Evolutionary conservation across 2,797 vertebrate species (phyloP).

Genomic region (Melanogrammus aeglefinus): DNA sequence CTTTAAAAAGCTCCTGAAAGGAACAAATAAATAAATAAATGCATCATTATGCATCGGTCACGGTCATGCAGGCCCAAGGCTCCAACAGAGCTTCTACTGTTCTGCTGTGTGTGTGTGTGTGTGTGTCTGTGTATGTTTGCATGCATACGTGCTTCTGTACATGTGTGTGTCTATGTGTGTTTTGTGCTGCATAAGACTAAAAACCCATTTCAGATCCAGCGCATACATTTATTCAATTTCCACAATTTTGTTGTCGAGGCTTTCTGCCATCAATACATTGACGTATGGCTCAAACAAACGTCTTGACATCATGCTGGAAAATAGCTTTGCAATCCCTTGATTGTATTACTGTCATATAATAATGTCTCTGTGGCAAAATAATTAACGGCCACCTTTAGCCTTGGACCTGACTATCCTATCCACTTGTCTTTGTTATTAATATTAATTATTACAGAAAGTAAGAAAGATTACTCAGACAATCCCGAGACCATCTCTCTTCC

Average conservation of each 20-base stretch:
- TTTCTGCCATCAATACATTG: neutral
- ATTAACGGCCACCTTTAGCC: neutral
- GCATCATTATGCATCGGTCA: conserved; percentile 72
- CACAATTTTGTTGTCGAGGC: neutral
- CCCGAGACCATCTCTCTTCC: neutral
- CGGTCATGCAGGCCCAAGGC: conserved; percentile 50
- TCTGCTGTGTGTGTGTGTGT: conserved; percentile 49
- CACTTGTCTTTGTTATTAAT: neutral
- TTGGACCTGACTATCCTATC: neutral
- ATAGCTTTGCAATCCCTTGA: neutral
- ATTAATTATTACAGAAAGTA: neutral
- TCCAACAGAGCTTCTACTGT: conserved; percentile 65
- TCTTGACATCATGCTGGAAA: neutral
- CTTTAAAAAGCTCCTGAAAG: conserved; percentile 31
- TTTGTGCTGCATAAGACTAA: neutral
- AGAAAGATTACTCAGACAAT: neutral
- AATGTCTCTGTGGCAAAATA: neutral
- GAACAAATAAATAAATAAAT: conserved; percentile 61
- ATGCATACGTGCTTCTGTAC: neutral
- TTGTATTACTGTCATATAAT: neutral
- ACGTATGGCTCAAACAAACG: neutral
- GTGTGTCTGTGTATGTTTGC: conserved; percentile 20
- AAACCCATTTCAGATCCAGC: neutral
- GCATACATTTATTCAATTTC: neutral
- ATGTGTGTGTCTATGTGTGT: neutral